Conservation (phyloP, 2,797 vertebrate genomes). For the Lates japonicus region DNA sequence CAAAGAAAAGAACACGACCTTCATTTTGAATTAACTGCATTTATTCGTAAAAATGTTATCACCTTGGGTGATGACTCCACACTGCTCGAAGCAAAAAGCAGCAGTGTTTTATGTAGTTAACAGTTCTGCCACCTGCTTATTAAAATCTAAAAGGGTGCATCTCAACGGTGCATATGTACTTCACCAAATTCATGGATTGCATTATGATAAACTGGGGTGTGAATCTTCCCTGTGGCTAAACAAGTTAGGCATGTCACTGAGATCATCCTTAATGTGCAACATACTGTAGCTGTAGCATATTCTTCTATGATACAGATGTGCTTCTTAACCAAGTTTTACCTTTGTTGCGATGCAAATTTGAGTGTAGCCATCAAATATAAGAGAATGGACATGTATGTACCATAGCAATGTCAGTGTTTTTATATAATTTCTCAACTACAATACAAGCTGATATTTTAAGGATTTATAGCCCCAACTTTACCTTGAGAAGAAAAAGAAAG, state of each 20-base stretch:
- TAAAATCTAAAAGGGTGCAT: conserved; percentile 51
- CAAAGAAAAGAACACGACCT: conserved; percentile 44
- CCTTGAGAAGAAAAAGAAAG: conserved; percentile 39
- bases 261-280: conserved; percentile 47
- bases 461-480: conserved; percentile 60
- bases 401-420: conserved; percentile 70
- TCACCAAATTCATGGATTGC: conserved; percentile 38
- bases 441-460: conserved; percentile 73
- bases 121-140: conserved; percentile 57
- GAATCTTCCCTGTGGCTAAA: conserved; percentile 32
- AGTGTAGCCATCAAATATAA: conserved; percentile 63
- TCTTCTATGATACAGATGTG: conserved; percentile 51
- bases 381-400: conserved; percentile 56
- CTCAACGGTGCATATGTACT: conserved; percentile 26
- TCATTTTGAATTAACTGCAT: conserved; percentile 68
- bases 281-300: conserved; percentile 39
- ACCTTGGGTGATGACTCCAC: conserved; percentile 69
- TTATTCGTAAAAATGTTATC: conserved; percentile 82
- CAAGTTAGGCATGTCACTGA: conserved; percentile 20
- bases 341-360: conserved; percentile 58
- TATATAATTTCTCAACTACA: conserved; percentile 71
- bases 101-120: conserved; percentile 62
- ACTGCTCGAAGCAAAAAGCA: conserved; percentile 72
- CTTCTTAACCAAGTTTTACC: conserved; percentile 42
- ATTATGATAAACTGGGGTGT: conserved; percentile 32